A percentile compares a stretch with the other conserved stretches of the same genome.
phyloP scores from a whole-genome alignment of 1,140 invertebrate species.

The Panagrolaimus sp. region DNA sequence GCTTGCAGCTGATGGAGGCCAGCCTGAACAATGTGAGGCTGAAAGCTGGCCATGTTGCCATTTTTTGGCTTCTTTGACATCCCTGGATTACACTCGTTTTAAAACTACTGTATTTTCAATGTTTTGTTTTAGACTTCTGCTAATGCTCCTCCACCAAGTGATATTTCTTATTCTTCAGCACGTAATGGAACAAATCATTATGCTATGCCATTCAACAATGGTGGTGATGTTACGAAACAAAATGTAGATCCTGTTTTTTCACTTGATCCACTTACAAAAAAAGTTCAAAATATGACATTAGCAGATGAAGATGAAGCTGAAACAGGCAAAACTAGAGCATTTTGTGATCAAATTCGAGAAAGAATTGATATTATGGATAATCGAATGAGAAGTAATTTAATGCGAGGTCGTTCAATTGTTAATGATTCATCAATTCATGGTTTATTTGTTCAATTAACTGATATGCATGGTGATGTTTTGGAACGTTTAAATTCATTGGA shows the following conservation, averaged over 20 bases:
- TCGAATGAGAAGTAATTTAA: conserved; percentile 93
- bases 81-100: too few species aligned
- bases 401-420: conserved; percentile 83
- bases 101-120: not conserved
- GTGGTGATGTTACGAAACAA: not conserved
- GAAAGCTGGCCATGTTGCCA: too few species aligned
- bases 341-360: not conserved
- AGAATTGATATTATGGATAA: conserved; percentile 91
- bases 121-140: not conserved
- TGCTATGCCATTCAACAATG: too few species aligned
- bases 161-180: not conserved
- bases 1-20: too few species aligned
- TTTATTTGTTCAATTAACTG: conserved; percentile 89
- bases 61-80: too few species aligned
- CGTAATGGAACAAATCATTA: not conserved
- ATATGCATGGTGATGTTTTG: conserved; percentile 86
- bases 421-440: conserved; percentile 91
- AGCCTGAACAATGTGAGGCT: too few species aligned
- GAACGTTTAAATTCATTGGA: conserved; percentile 89
- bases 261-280: not conserved
- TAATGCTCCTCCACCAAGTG: conserved; percentile 7
- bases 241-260: not conserved
- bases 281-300: not conserved
- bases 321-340: not conserved
- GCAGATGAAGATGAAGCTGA: not conserved